phyloP scores from a whole-genome alignment of 1,140 invertebrate genomes.

The Aphelenchoides fujianensis region DNA sequence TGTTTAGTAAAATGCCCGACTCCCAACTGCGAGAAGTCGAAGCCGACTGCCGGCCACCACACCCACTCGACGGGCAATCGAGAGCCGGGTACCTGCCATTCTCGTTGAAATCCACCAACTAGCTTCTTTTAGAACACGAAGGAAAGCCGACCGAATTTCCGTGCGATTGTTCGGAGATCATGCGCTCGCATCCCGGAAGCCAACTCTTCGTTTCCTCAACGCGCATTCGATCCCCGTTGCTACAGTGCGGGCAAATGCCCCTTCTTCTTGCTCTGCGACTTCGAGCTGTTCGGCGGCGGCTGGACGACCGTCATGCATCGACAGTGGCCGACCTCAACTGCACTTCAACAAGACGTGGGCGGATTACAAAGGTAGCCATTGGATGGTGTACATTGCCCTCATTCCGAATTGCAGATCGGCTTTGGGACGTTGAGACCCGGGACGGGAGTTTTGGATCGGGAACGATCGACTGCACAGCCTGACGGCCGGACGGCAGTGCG shows the following conservation, averaged over 20 bases:
- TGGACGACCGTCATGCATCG: slow-evolving; percentile 34
- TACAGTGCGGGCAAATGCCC: slow-evolving; percentile 25
- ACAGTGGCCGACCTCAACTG: slow-evolving; percentile 12
- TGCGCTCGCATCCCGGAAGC: slow-evolving; percentile 22
- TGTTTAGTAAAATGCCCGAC: background rate
- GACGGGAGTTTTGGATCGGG: slow-evolving; percentile 35
- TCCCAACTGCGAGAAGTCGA: background rate
- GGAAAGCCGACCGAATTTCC: background rate
- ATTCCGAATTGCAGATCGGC: no score
- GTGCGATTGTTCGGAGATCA: slow-evolving; percentile 32
- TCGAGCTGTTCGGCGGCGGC: slow-evolving; percentile 33
- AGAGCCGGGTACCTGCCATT: background rate
- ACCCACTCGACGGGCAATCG: no score
- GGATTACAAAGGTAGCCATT: no score
- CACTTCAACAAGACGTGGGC: slow-evolving; percentile 33
- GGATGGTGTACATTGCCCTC: no score
- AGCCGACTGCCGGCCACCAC: no score
- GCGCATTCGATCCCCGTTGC: slow-evolving; percentile 27
- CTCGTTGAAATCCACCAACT: slow-evolving; percentile 7
- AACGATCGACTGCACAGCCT: slow-evolving; percentile 35
- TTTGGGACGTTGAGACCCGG: slow-evolving; percentile 26
- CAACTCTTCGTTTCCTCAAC: slow-evolving; percentile 15
- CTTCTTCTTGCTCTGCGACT: slow-evolving; percentile 32
- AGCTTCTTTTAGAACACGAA: slow-evolving; percentile 1
- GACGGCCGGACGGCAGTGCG: slow-evolving; percentile 27